Conservation (phyloP, 2,113 vertebrate species). For the Seriola rivoliana region DNA sequence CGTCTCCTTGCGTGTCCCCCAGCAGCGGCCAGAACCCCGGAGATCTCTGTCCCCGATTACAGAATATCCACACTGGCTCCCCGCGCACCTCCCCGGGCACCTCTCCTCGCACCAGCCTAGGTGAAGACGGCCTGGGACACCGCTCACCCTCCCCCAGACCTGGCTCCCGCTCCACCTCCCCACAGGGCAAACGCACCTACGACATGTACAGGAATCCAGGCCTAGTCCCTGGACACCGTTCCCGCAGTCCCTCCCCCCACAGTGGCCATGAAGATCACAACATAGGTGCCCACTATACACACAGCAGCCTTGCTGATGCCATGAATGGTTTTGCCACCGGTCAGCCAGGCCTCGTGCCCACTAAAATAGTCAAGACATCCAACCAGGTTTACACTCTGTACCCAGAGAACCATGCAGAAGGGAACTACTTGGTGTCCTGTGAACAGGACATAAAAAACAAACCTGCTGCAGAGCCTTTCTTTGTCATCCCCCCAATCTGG, state of each 20-base stretch:
- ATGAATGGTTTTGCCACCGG: conserved; percentile 87
- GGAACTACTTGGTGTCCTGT: conserved; percentile 90
- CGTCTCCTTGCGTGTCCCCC: conserved; percentile 97
- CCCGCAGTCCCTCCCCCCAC: conserved; percentile 94
- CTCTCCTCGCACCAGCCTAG: conserved; percentile 91
- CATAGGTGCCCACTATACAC: conserved; percentile 78
- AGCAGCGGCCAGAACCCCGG: conserved; percentile 91
- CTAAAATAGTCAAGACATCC: conserved; percentile 94
- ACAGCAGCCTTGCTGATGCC: conserved; percentile 85
- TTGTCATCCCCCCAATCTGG: conserved; percentile 94
- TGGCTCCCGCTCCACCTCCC: conserved; percentile 94
- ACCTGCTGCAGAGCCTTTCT: conserved; percentile 88
- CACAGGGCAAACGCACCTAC: conserved; percentile 96
- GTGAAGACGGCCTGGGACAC: conserved; percentile 90
- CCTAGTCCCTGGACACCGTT: conserved; percentile 87
- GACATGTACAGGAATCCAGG: conserved; percentile 90
- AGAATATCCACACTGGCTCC: conserved; percentile 97
- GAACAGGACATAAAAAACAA: conserved; percentile 92
- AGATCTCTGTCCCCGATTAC: conserved; percentile 95
- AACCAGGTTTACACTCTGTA: conserved; percentile 89
- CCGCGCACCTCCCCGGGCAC: conserved; percentile 94
- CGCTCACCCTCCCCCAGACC: conserved; percentile 92
- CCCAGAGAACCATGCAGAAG: conserved; percentile 86
- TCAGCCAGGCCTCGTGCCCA: conserved; percentile 89
- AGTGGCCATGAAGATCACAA: conserved; percentile 86